Conservation (phyloP, 1,140 invertebrate species). For the Papilio xuthus region DNA sequence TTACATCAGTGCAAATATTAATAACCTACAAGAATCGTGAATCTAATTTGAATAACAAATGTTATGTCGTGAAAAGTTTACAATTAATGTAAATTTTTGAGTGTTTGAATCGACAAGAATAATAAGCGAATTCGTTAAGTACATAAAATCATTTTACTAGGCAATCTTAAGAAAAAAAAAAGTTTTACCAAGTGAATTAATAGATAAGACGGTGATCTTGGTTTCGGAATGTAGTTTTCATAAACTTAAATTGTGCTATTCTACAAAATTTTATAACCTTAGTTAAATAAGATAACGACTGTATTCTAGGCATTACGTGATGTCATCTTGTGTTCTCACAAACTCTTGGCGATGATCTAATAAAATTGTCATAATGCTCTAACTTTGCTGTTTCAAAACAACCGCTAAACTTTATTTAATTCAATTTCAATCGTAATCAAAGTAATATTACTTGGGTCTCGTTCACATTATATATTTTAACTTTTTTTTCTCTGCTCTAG, state of each 20-base stretch:
- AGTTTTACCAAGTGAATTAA: neutral
- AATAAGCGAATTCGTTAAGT: neutral
- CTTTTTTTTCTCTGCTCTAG: neutral
- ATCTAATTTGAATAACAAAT: conserved; percentile 21
- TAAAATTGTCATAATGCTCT: neutral
- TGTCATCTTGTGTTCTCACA: conserved; percentile 7
- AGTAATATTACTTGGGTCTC: neutral
- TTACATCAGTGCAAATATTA: neutral
- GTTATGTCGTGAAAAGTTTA: neutral
- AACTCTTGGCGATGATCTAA: neutral
- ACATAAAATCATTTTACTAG: neutral
- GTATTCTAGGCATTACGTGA: neutral
- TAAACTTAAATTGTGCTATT: neutral
- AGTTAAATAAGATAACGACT: neutral
- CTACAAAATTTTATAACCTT: neutral
- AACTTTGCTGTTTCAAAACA: neutral
- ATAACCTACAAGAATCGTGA: conserved; percentile 1
- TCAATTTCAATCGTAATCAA: neutral
- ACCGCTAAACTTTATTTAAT: neutral
- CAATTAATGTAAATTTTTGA: conserved; percentile 6
- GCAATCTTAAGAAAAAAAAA: too few relatives aligned
- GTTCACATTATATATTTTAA: neutral
- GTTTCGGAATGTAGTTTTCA: neutral
- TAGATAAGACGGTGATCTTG: neutral
- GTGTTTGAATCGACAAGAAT: neutral